Base-by-base conservation (phyloP, 2,888 invertebrate genomes). In the Gnatocerus cornutus region DNA sequence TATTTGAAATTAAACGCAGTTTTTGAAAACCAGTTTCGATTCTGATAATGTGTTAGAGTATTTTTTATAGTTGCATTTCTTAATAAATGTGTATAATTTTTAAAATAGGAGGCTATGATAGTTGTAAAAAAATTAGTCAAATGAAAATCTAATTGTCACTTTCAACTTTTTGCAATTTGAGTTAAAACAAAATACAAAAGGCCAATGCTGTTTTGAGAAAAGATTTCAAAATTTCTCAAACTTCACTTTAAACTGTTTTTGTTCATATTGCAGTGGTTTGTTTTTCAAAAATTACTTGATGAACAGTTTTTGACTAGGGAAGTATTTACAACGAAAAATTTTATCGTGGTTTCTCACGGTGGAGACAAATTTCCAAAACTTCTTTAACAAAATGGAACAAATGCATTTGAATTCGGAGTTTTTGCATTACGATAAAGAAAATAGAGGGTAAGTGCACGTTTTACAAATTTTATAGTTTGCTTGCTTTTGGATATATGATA, bases 271-370 rank as follows among this genome's bases (percentile, higher is more conserved):
- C 37, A 1, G 21, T 21, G 7, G n/a, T 33, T 61, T 61, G 48
- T 59, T 61, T 29, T 61, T 48, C 39, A 46, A 14, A 29, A 39
- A 59, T 59, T 33, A 37, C 59, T 50, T 50, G 61, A 61, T 61
- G 10, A 61, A 61, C 12, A 12, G 39, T 50, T 13, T 50, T 39
- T 61, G 61, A 61, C 61, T 61, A 61, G 0, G 10, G 9, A n/a
- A 16, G 61, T 50, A 50, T 16, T 50, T 21, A 13, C 14, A 37
- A 21, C 48, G 13, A 48, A 61, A 50, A 61, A 27, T 48, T 27
- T n/a, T n/a, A n/a, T n/a, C n/a, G n/a, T n/a, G n/a, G 10, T 27
- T 48, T 56, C 4, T 21, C 14, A 43, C 16, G 21, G 37, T 48
- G 48, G 61, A 48, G 12, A 61, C 61, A 61, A 50, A 61, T 4